Evolutionary conservation across 2,888 invertebrate species (phyloP).

Genomic region (Odontocerum albicorne): DNA sequence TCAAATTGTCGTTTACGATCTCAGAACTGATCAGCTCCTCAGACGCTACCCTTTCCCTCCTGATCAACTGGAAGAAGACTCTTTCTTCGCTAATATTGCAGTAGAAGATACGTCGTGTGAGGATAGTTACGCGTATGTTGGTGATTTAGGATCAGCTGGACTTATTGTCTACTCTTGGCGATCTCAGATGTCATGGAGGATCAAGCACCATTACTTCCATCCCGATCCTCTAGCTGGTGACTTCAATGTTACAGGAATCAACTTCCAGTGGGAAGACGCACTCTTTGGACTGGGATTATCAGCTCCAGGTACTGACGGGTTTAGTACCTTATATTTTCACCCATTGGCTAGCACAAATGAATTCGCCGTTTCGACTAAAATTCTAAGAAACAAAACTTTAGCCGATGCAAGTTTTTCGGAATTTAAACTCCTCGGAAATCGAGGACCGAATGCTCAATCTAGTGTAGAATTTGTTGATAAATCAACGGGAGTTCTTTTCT

Average conservation of each 20-base stretch:
- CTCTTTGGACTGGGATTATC: slow-evolving; percentile 74
- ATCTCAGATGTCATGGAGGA: slow-evolving; percentile 71
- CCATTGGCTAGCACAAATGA: slow-evolving; percentile 77
- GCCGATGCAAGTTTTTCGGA: slow-evolving; percentile 62
- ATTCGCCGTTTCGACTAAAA: slow-evolving; percentile 71
- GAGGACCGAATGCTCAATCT: slow-evolving; percentile 73
- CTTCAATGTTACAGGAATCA: slow-evolving; percentile 68
- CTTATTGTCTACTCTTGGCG: slow-evolving; percentile 77
- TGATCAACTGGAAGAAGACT: slow-evolving; percentile 66
- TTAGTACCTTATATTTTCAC: slow-evolving; percentile 76
- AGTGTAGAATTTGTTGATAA: slow-evolving; percentile 72
- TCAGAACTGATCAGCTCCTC: slow-evolving; percentile 69
- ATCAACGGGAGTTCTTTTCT: slow-evolving; percentile 72
- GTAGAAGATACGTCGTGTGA: slow-evolving; percentile 75
- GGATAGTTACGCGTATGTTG: slow-evolving; percentile 72
- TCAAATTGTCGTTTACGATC: slow-evolving; percentile 70
- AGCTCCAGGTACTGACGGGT: slow-evolving; percentile 64
- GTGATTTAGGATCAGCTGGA: slow-evolving; percentile 69
- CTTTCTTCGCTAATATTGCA: slow-evolving; percentile 75
- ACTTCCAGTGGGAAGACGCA: slow-evolving; percentile 77
- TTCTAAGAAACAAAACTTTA: slow-evolving; percentile 62
- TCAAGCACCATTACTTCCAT: slow-evolving; percentile 70
- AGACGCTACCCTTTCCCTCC: slow-evolving; percentile 66
- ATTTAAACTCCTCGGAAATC: slow-evolving; percentile 67
- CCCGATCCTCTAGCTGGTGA: slow-evolving; percentile 73